Conservation (phyloP, 2,797 vertebrate species). For the Cheirogaleus major region DNA sequence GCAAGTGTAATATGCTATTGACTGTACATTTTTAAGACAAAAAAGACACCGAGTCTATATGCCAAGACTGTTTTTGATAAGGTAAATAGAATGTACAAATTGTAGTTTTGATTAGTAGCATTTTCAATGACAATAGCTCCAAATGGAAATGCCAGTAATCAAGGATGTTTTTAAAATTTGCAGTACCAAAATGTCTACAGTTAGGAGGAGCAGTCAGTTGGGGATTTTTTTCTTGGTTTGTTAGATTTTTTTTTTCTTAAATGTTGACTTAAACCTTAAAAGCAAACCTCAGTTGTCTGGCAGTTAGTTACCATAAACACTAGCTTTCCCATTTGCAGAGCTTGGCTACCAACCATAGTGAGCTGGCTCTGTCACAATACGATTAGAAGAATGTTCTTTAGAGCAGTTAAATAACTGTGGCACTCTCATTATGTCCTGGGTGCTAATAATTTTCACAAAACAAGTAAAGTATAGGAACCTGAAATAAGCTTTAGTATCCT, state of each 20-base stretch:
- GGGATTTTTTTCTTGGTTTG: constrained; percentile 16
- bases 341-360: constrained; percentile 55
- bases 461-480: constrained; percentile 48
- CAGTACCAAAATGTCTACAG: not conserved
- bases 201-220: not conserved
- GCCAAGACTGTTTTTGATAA: not conserved
- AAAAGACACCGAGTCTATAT: accelerated
- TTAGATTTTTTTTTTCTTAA: constrained; percentile 50
- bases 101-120: constrained; percentile 23
- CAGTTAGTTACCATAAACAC: constrained; percentile 70
- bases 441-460: constrained; percentile 54
- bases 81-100: not conserved
- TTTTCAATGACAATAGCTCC: not conserved
- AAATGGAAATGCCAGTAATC: constrained; percentile 1
- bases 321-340: constrained; percentile 51
- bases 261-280: constrained; percentile 68
- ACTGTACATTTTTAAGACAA: constrained; percentile 58
- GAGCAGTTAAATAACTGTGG: constrained; percentile 43
- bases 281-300: constrained; percentile 64
- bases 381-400: constrained; percentile 48
- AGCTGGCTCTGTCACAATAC: constrained; percentile 63
- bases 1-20: constrained; percentile 36
- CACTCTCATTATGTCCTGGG: not conserved
- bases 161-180: not conserved
- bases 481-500: constrained; percentile 52